Evolutionary conservation across 2,113 vertebrate species (phyloP).

Genomic region (Varanus salvator): DNA sequence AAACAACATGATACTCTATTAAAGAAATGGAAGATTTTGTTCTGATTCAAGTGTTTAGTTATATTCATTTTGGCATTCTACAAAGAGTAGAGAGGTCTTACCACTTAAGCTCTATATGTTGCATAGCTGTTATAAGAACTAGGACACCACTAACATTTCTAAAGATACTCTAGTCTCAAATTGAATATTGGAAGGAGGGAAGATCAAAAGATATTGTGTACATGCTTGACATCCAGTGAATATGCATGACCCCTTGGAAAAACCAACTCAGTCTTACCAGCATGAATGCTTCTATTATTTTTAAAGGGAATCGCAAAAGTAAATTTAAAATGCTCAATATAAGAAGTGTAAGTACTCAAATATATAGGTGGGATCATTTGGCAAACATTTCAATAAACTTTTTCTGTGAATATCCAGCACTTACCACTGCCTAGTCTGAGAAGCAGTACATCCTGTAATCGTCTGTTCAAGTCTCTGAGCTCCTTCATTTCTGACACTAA

Average conservation of each 20-base stretch:
- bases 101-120: not conserved
- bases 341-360: too few relatives aligned
- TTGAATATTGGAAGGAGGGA: not conserved
- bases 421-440: slow-evolving; percentile 97
- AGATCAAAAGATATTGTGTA: slow-evolving; percentile 48
- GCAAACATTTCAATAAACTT: slow-evolving; percentile 48
- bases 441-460: slow-evolving; percentile 96
- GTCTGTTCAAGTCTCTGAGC: slow-evolving; percentile 97
- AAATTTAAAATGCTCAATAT: not conserved
- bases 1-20: not conserved
- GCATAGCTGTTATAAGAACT: not conserved
- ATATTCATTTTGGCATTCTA: not conserved
- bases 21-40: not conserved
- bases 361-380: not conserved
- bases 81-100: not conserved
- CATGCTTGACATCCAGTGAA: slow-evolving; percentile 35
- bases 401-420: slow-evolving; percentile 71
- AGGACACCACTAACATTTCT: not conserved
- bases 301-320: slow-evolving; percentile 48
- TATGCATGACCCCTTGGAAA: slow-evolving; percentile 54
- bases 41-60: not conserved
- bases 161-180: not conserved
- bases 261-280: slow-evolving; percentile 53
- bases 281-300: slow-evolving; percentile 57
- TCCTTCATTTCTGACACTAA: slow-evolving; percentile 98